Percentiles rank a stretch among this genome's conserved stretches.
These are phyloP conservation scores for Drosophila pandora DNA, from an alignment of 1,140 invertebrate genomes.

Conservation along the genomic window DNA sequence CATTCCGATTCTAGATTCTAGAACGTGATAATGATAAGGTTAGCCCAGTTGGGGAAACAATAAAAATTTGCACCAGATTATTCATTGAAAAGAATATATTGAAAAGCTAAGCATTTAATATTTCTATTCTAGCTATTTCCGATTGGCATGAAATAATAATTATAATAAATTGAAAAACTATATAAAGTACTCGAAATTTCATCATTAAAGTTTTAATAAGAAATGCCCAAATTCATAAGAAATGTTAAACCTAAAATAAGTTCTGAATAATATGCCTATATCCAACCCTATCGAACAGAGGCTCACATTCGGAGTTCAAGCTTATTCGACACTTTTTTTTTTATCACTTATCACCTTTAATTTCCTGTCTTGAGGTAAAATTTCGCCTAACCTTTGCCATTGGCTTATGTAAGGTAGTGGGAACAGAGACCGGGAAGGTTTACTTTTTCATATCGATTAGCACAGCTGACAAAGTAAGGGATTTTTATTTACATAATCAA, in stretches of 20 bases:
- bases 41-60: neutral
- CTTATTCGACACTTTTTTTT: conserved; percentile 1
- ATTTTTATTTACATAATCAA: conserved; percentile 4
- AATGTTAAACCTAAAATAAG: neutral
- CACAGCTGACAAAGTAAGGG: conserved; percentile 4
- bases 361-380: neutral
- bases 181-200: too few species aligned
- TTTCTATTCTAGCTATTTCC: too few species aligned
- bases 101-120: neutral
- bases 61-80: neutral
- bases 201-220: too few species aligned
- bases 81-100: neutral
- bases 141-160: neutral
- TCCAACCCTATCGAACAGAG: neutral
- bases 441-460: conserved; percentile 6
- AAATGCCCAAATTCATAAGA: neutral
- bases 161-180: neutral
- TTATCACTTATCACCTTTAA: neutral
- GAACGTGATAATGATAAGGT: conserved; percentile 1
- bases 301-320: neutral
- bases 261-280: neutral
- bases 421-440: neutral
- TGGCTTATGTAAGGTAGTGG: neutral
- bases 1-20: neutral
- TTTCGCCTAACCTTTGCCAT: conserved; percentile 3